A percentile compares a stretch with the other conserved stretches of the same genome.
phyloP scores from a whole-genome alignment of 53 echinoderm and acorn worm species.

The Arbacia lixula region DNA sequence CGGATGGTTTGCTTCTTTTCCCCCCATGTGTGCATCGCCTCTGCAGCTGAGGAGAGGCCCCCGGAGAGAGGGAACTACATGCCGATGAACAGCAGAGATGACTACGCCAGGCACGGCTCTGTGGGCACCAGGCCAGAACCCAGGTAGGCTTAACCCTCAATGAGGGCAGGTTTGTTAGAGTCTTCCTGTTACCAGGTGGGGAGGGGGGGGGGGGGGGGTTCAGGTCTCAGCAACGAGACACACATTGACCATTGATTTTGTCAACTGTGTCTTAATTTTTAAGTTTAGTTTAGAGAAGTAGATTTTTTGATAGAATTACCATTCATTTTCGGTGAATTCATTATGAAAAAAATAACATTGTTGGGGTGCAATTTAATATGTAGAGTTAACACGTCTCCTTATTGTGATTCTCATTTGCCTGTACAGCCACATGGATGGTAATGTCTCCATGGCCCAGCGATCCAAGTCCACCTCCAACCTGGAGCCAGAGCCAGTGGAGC shows the following conservation, averaged over 20 bases:
- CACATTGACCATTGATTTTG: too few species aligned
- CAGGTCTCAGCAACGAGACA: too few species aligned
- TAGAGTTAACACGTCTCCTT: too few species aligned
- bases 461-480: conserved; percentile 93
- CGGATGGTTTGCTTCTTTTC: neutral
- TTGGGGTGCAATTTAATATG: too few species aligned
- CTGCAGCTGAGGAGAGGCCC: conserved; percentile 37
- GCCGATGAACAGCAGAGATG: conserved; percentile 45
- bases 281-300: too few species aligned
- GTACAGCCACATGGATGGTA: conserved; percentile 60
- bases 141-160: too few species aligned
- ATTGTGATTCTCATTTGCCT: too few species aligned
- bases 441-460: conserved; percentile 75
- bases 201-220: neutral
- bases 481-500: conserved; percentile 73
- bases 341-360: too few species aligned
- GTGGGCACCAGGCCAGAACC: conserved; percentile 48
- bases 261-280: too few species aligned
- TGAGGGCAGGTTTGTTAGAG: too few species aligned
- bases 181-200: neutral
- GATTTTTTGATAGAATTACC: too few species aligned
- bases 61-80: conserved; percentile 52
- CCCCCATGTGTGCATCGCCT: neutral
- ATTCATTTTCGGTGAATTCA: too few species aligned
- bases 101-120: conserved; percentile 29